Base-by-base conservation (phyloP, 2,888 invertebrate species). In the Chromoteleia sp. region DNA sequence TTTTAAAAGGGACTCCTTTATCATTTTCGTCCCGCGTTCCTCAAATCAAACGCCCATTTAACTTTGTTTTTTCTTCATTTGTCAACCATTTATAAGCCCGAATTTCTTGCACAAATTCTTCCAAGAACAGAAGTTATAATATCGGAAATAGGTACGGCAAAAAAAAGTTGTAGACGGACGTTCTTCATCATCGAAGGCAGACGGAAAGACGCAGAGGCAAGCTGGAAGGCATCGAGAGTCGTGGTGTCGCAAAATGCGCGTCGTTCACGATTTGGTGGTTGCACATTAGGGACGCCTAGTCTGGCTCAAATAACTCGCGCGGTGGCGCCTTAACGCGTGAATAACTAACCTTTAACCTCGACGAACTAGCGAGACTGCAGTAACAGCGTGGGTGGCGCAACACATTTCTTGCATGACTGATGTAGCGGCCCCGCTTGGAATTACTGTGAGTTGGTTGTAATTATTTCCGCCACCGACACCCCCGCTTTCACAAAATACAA, bases 301-400 rank as follows among this genome's bases (percentile, higher is more conserved):
- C 88, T 89, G 89, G 82, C 87, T 89, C 87, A 86, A 89, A 90
- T 89, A 88, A 88, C 87, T 87, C 84, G 83, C 86, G 85, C 87
- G 84, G 86, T 89, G 90, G 90, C 90, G 90, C 89, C 89, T 89
- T 87, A 86, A 88, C 88, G 90, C 90, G 87, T 88, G 89, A 90
- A 89, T 89, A 89, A 89, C 88, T 87, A 89, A 90, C 89, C 88
- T 89, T 87, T 89, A 88, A 85, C 87, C 88, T 82, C 84, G 65
- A 21, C 61, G 74, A 79, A 73, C 73, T 80, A 82, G 84, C 83
- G 84, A 84, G 81, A 81, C 84, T 84, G 79, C 56, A 48, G 61
- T 83, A 78, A 33, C 84, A 29, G 88, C 88, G 89, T 89, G 89
- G 90, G 90, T 89, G 90, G 90, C 87, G 86, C 85, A 87, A 74